Base-by-base conservation (phyloP, 1,140 invertebrate genomes). In the Pogonomyrmex californicus region DNA sequence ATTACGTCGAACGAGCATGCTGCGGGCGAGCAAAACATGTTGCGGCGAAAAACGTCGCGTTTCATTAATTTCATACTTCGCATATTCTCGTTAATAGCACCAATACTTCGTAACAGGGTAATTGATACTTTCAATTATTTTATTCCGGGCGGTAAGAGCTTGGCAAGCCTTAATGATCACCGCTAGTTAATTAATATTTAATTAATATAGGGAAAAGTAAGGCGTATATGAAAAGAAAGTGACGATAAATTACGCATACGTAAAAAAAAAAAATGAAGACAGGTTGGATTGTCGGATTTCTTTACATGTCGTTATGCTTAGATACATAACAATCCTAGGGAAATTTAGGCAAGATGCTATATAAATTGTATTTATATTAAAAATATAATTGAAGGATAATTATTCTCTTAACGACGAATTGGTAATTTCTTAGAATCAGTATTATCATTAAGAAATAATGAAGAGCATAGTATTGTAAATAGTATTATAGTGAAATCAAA, bases 111-210 rank as follows among this genome's bases (percentile, higher is more conserved):
- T 75, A 49, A 68, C 17, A 1, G 30, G 79, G 17, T 83, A 83
- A 83, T 83, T 75, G 47, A 75, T 83, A 73, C 41, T 82, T 75
- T 83, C 44, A 70, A 83, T 83, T 83, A 82, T 49, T 44, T 60
- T 44, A 73, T 70, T 51, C 63, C 23, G 14, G 36, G 23, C 23
- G 54, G 17, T 49, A 60, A 36, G 3, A 62, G 4, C 68, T 23
- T 7, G 36, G 3, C 44, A 9, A 66, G n/a, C 0, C 44, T 54
- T 10, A 38, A 44, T 36, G 36, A 58, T 2, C 44, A 36, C 17
- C 1, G 54, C 9, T 83, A 5, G 14, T 47, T 82, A 71, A 82
- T 82, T 82, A 51, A 58, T 73, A 68, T 56, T 78, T 63, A 66
- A 79, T 79, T 79, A 54, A 66, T 66, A 41, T 71, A 14, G 5